Percentiles rank a stretch among this genome's conserved stretches.
These are phyloP conservation scores for Sturnus vulgaris DNA, from an alignment of 2,113 vertebrate genomes.

Conservation along the genomic window DNA sequence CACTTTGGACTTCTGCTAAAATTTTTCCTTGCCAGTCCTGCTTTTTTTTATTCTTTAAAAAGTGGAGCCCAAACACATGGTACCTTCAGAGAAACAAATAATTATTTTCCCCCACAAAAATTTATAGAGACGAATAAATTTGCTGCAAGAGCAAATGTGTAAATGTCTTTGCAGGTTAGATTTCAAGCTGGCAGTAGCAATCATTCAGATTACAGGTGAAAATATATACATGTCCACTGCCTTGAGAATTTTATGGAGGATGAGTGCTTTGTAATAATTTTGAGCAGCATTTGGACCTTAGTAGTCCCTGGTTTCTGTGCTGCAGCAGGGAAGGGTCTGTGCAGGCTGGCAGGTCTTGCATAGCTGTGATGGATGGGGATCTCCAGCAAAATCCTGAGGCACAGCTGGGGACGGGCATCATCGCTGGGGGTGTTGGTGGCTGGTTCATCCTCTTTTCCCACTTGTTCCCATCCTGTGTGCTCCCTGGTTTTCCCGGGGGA, in stretches of 20 bases:
- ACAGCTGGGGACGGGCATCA: fast-evolving
- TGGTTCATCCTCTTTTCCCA: neutral
- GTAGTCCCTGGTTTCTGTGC: neutral
- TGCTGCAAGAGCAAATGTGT: neutral
- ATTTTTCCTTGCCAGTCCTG: neutral
- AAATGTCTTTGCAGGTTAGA: neutral
- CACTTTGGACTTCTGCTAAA: neutral
- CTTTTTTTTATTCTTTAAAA: neutral
- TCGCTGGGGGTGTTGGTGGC: neutral
- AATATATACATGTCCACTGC: neutral
- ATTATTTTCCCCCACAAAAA: neutral
- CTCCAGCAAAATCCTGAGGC: neutral
- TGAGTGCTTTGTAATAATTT: neutral
- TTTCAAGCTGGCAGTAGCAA: neutral
- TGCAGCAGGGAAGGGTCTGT: neutral
- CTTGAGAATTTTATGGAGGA: neutral
- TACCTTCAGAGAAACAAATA: neutral
- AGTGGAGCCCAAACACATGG: fast-evolving
- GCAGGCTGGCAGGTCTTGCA: neutral
- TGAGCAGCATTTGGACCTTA: neutral
- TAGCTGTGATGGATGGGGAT: neutral
- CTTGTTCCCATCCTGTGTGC: fast-evolving
- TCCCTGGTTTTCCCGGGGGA: fast-evolving
- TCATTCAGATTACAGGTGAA: neutral
- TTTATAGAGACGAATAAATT: neutral